phyloP scores from a whole-genome alignment of 2,888 invertebrate genomes.

The Melipona beecheii region DNA sequence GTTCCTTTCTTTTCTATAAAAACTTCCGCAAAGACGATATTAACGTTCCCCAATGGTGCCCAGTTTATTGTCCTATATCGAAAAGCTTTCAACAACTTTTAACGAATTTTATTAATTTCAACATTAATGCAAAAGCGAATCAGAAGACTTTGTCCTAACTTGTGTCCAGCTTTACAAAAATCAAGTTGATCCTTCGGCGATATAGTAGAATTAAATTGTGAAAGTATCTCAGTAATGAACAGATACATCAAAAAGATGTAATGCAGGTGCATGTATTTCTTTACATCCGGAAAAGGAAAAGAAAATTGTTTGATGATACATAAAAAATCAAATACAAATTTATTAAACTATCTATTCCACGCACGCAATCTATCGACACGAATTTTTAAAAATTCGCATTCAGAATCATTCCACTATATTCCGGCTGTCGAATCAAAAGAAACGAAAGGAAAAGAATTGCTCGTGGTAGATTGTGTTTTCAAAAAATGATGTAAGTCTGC shows the following conservation, averaged over 20 bases:
- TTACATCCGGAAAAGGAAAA: constrained; percentile 6
- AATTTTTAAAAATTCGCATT: not conserved
- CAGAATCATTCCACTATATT: not conserved
- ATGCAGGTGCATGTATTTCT: too few relatives aligned
- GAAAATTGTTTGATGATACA: too few relatives aligned
- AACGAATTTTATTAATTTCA: constrained; percentile 15
- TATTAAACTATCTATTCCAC: constrained; percentile 11
- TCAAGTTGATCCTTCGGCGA: not conserved
- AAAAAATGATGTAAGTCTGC: not conserved
- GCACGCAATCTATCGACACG: not conserved
- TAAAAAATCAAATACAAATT: not conserved
- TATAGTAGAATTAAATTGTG: constrained; percentile 10
- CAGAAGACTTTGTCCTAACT: not conserved
- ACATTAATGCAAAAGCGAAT: constrained; percentile 7
- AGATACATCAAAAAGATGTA: constrained; percentile 1
- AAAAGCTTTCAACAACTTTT: constrained; percentile 29
- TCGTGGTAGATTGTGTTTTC: not conserved
- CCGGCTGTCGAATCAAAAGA: not conserved
- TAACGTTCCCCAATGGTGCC: not conserved
- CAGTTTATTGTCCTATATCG: constrained; percentile 9
- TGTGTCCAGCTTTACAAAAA: not conserved
- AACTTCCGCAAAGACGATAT: constrained; percentile 6
- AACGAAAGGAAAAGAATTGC: not conserved
- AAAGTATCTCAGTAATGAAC: constrained; percentile 10
- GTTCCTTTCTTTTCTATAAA: not conserved